phyloP scores from a whole-genome alignment of 2,113 vertebrate genomes.

The Podarcis raffonei region DNA sequence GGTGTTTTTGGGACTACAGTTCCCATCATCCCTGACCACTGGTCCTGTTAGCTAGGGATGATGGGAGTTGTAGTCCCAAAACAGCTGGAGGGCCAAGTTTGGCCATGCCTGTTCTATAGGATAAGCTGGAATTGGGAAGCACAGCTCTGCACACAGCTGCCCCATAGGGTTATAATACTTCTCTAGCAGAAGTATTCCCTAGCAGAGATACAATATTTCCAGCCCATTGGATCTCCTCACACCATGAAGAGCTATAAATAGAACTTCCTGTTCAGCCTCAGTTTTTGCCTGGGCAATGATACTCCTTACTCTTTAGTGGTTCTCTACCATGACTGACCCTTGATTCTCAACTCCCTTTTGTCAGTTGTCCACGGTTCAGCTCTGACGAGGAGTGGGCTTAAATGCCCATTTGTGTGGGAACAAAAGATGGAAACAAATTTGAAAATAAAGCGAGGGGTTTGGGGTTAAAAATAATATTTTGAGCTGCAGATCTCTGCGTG shows the following conservation, averaged over 20 bases:
- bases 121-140: not conserved
- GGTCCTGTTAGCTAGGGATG: no score
- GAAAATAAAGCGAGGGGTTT: not conserved
- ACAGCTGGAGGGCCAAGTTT: no score
- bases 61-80: no score
- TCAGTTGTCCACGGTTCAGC: not conserved
- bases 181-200: no score
- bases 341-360: not conserved
- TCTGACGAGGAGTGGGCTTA: not conserved
- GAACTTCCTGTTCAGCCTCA: not conserved
- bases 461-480: not conserved
- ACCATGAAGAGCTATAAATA: not conserved
- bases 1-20: no score
- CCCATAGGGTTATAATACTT: not conserved
- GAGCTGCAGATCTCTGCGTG: not conserved
- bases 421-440: not conserved
- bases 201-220: no score
- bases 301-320: not conserved
- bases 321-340: not conserved
- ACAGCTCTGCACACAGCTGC: not conserved
- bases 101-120: no score
- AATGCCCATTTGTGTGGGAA: not conserved
- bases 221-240: not conserved
- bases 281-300: not conserved
- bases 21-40: no score